These are phyloP conservation scores for Acleris holmiana DNA, from an alignment of 2,888 invertebrate genomes.

Conservation along the genomic window DNA sequence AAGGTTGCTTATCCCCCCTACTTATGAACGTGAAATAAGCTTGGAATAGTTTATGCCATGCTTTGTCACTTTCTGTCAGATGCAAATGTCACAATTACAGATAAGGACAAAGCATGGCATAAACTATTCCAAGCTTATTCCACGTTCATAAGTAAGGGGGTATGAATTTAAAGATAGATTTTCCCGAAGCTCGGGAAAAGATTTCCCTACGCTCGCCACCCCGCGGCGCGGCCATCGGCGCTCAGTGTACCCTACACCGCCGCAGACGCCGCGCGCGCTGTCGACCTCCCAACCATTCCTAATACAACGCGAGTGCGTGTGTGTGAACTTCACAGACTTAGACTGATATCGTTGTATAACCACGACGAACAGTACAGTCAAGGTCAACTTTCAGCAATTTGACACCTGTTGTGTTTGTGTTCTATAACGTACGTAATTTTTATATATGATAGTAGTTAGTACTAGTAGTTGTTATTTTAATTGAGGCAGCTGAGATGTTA, in stretches of 20 bases:
- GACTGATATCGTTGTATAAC: constrained; percentile 55
- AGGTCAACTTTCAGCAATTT: constrained; percentile 70
- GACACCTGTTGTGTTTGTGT: constrained; percentile 76
- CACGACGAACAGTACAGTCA: constrained; percentile 59
- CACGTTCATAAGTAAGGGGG: no score
- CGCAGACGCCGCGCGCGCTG: constrained; percentile 50
- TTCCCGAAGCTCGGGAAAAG: constrained; percentile 53
- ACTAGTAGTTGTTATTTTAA: constrained; percentile 29
- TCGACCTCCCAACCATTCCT: constrained; percentile 51
- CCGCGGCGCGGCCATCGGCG: constrained; percentile 57
- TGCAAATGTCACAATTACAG: no score
- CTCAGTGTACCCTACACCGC: constrained; percentile 70
- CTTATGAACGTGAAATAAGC: no score
- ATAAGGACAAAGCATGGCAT: no score
- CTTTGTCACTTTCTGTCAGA: no score
- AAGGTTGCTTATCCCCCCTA: no score
- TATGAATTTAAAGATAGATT: constrained; percentile 13
- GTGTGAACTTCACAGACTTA: constrained; percentile 64
- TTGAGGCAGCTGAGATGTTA: neutral
- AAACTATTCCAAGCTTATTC: no score
- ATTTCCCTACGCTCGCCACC: constrained; percentile 60
- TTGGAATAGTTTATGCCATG: no score
- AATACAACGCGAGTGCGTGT: constrained; percentile 70
- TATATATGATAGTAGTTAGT: constrained; percentile 39
- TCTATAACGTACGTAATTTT: constrained; percentile 65